Conservation (phyloP, 2,888 invertebrate genomes). For the Pediacus dermestoides region DNA sequence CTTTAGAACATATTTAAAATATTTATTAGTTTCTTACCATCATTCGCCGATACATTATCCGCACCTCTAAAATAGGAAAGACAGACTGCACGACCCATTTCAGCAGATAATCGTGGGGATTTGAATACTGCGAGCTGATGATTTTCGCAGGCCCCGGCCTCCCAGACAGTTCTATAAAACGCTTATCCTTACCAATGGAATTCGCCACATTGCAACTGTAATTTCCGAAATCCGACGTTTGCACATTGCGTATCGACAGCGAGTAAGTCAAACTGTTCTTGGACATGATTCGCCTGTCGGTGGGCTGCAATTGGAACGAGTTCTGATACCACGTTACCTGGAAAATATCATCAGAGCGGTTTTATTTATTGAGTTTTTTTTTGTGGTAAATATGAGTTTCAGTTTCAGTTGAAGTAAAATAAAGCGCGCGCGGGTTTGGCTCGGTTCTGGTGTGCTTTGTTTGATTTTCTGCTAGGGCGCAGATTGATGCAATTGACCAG, state of each 20-base stretch:
- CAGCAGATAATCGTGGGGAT: constrained; percentile 60
- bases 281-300: constrained; percentile 60
- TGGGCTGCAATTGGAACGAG: constrained; percentile 59
- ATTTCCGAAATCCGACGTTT: constrained; percentile 62
- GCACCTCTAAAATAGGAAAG: constrained; percentile 61
- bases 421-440: too few species aligned
- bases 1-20: too few species aligned
- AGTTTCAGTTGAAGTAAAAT: too few species aligned
- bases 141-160: constrained; percentile 63
- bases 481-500: too few species aligned
- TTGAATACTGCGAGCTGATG: constrained; percentile 58
- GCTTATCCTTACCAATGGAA: constrained; percentile 48
- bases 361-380: too few species aligned
- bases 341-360: too few species aligned
- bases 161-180: constrained; percentile 62
- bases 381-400: too few species aligned
- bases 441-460: too few species aligned
- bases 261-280: constrained; percentile 58
- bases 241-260: constrained; percentile 58
- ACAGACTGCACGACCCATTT: constrained; percentile 66
- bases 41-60: constrained; percentile 60
- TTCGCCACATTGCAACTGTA: constrained; percentile 50
- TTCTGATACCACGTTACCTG: constrained; percentile 66
- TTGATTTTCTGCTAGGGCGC: too few species aligned
- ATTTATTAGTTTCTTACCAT: too few species aligned